Percentiles rank a stretch among this genome's conserved stretches.
These are phyloP conservation scores for Sarcophaga rosellei DNA, from an alignment of 2,888 invertebrate species.

Conservation along the genomic window DNA sequence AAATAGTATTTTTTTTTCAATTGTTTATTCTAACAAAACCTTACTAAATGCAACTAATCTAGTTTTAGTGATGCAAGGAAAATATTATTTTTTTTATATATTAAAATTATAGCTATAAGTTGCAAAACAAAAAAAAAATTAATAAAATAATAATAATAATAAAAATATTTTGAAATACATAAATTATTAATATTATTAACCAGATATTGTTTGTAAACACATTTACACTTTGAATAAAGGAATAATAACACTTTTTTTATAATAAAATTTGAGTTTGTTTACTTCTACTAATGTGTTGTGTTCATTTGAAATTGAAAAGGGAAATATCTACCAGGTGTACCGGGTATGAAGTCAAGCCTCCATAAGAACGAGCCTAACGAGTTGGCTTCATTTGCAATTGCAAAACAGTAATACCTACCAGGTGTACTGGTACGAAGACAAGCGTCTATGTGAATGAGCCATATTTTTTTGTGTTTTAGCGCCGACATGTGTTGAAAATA, in stretches of 20 bases:
- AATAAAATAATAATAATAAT: background rate
- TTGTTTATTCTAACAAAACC: background rate
- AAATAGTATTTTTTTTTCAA: constrained; percentile 12
- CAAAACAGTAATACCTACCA: too few relatives aligned
- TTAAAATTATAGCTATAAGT: constrained; percentile 31
- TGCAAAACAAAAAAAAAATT: background rate
- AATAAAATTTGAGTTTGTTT: background rate
- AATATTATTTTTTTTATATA: background rate
- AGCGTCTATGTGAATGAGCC: too few relatives aligned
- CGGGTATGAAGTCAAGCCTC: too few relatives aligned
- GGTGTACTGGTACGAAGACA: too few relatives aligned
- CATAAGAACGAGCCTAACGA: too few relatives aligned
- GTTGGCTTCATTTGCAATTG: too few relatives aligned
- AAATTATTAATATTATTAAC: constrained; percentile 33
- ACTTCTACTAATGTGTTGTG: background rate
- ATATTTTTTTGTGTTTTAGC: too few relatives aligned
- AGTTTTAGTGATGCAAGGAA: constrained; percentile 29
- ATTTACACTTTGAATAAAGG: constrained; percentile 52
- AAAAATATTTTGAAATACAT: constrained; percentile 38
- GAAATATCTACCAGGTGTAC: too few relatives aligned
- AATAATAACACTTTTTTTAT: constrained; percentile 46
- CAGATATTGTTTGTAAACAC: constrained; percentile 15
- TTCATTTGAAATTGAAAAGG: too few relatives aligned
- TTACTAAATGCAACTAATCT: constrained; percentile 55
- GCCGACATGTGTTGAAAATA: too few relatives aligned